Percentiles rank a stretch among this genome's conserved stretches.
These are phyloP conservation scores for Tor tambroides DNA, from an alignment of 2,113 vertebrate species.

Conservation along the genomic window DNA sequence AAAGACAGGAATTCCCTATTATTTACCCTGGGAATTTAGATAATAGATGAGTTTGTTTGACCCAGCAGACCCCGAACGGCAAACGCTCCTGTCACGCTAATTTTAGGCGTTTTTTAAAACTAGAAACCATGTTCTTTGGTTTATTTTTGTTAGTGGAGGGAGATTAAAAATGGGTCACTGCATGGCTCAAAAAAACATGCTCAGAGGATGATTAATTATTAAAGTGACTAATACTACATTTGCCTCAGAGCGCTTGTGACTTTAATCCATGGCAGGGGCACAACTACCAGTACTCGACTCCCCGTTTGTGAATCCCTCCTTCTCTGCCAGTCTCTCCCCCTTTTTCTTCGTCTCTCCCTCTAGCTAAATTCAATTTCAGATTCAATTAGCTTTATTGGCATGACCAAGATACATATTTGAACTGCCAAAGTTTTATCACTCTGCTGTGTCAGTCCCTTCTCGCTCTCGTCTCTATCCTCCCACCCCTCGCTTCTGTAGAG, in stretches of 20 bases:
- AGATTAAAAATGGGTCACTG: constrained; percentile 77
- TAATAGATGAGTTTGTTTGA: constrained; percentile 76
- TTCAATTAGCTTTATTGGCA: constrained; percentile 64
- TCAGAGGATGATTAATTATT: constrained; percentile 81
- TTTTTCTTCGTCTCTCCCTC: constrained; percentile 44
- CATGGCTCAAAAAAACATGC: constrained; percentile 70
- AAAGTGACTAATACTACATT: constrained; percentile 80
- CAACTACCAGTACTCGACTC: constrained; percentile 55
- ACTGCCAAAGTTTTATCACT: constrained; percentile 58
- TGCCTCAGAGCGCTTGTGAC: constrained; percentile 70
- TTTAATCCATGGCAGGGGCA: constrained; percentile 70
- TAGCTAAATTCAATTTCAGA: constrained; percentile 56
- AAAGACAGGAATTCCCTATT: constrained; percentile 66
- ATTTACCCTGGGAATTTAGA: constrained; percentile 72
- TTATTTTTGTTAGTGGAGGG: constrained; percentile 66
- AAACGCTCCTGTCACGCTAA: constrained; percentile 44
- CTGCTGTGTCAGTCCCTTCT: constrained; percentile 63
- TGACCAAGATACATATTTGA: constrained; percentile 63
- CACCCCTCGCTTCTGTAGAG: constrained; percentile 47
- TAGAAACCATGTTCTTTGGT: constrained; percentile 55
- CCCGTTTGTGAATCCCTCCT: constrained; percentile 43
- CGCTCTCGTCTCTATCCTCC: constrained; percentile 54
- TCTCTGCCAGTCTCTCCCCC: constrained; percentile 45
- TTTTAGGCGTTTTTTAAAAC: constrained; percentile 51
- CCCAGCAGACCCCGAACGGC: constrained; percentile 64